Conservation (phyloP, 2,888 invertebrate genomes). For the Troilus luridus region DNA sequence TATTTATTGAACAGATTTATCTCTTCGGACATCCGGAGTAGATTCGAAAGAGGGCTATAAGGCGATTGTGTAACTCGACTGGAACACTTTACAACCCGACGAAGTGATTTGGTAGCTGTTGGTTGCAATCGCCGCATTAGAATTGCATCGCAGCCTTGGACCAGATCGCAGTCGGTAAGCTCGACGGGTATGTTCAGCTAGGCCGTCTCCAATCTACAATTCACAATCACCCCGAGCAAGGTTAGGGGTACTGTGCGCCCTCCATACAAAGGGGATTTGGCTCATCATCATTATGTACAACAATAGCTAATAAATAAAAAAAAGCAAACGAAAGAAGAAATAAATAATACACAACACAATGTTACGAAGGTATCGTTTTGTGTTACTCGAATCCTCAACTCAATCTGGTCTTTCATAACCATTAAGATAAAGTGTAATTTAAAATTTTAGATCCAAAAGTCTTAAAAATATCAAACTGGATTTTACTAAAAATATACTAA, state of each 20-base stretch:
- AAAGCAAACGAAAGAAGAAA: background rate
- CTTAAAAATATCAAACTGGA: too few relatives aligned
- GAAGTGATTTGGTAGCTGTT: background rate
- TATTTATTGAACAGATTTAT: background rate
- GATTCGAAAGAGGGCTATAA: background rate
- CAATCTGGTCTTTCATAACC: too few relatives aligned
- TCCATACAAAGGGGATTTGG: background rate
- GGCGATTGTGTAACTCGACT: background rate
- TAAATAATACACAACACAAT: background rate
- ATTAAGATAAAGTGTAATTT: too few relatives aligned
- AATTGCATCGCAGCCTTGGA: constrained; percentile 8
- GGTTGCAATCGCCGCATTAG: background rate
- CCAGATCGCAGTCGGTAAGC: background rate
- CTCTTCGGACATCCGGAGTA: background rate
- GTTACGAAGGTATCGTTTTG: too few relatives aligned
- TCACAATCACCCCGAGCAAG: background rate
- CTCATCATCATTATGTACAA: background rate
- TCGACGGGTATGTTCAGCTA: background rate
- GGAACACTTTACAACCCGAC: background rate
- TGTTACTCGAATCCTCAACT: too few relatives aligned
- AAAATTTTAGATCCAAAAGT: too few relatives aligned
- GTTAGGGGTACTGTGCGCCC: background rate
- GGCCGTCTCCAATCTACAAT: background rate
- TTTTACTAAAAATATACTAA: too few relatives aligned
- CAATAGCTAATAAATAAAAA: background rate